A percentile compares a stretch with the other conserved stretches of the same genome.
phyloP scores from a whole-genome alignment of 2,888 invertebrate species.

The Coleophora flavipennella region DNA sequence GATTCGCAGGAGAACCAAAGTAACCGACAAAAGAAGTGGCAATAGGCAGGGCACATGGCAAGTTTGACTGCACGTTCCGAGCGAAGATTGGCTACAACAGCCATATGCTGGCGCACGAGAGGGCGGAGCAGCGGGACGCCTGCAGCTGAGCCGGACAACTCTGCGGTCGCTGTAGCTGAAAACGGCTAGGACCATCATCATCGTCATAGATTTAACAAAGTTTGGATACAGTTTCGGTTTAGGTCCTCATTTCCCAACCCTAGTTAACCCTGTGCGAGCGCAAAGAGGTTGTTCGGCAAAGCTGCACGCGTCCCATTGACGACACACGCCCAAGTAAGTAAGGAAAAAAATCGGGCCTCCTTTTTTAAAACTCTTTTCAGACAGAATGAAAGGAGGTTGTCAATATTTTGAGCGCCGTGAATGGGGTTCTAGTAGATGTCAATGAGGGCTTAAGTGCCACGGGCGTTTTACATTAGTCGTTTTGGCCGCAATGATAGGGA shows the following conservation, averaged over 20 bases:
- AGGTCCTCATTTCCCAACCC: not conserved
- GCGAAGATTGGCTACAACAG: no score
- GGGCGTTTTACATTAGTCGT: constrained; percentile 34
- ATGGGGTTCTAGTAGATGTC: constrained; percentile 55
- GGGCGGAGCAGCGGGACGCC: no score
- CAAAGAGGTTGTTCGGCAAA: constrained; percentile 44
- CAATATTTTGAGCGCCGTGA: constrained; percentile 68
- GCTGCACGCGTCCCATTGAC: constrained; percentile 50
- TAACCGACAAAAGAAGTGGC: no score
- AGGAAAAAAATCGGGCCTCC: constrained; percentile 59
- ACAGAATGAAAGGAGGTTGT: constrained; percentile 55
- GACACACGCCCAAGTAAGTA: constrained; percentile 29
- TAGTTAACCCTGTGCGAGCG: constrained; percentile 24
- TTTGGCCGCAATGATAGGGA: no score
- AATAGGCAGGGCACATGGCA: no score
- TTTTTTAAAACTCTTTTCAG: constrained; percentile 55
- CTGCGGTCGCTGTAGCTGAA: no score
- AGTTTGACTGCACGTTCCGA: no score
- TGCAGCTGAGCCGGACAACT: no score
- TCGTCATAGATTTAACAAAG: no score
- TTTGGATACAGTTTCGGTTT: not conserved
- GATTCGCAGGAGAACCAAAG: no score
- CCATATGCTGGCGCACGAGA: no score
- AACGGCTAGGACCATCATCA: no score
- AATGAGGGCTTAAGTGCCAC: constrained; percentile 47